Evolutionary conservation across 2,113 vertebrate genomes (phyloP), one percentile per base, ranked within the genome.

Genomic region (Scopus umbretta): DNA sequence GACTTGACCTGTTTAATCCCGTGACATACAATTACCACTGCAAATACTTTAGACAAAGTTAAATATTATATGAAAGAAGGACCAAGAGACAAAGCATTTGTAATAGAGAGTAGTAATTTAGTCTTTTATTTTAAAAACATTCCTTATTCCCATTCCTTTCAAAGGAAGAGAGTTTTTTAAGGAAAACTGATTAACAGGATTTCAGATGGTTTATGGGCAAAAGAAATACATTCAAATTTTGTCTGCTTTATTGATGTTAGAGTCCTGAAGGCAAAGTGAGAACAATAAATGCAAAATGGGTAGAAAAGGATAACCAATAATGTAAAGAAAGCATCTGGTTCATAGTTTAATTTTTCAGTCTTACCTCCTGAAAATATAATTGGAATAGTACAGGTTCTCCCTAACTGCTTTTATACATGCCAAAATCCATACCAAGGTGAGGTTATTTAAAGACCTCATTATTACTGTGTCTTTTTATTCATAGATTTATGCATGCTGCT

Each of bases 391-490:
- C 4, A 78, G 14, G 9, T 36, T 70, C 45, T 89, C 79, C 10
- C 12, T 36, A 47, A 72, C 11, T 68, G 22, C 34, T 80, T 34
- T 73, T 86, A 49, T 13, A 62, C 7, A 32, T n/a, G 26, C 11
- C 6, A 68, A 88, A 88, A 58, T 59, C 55, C 4, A 1, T 42
- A 36, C 4, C 5, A 45, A 15, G 0, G 0, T 45, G n/a, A 65
- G 13, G 25, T 30, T 78, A 16, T 86, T 92, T 76, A 72, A 61
- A 68, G 43, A 42, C 11, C 7, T 76, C 9, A 20, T 59, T 62
- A 32, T 49, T 90, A 49, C 17, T 1, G 0, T 30, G 7, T 19
- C 4, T 45, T 86, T 86, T 80, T 72, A 38, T 62, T 75, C 0
- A 47, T 23, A 84, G 16, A 55, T 68, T 68, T 53, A 34, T 72